Evolutionary conservation across 2,797 vertebrate genomes (phyloP).

Genomic region (Chaunax sp.): DNA sequence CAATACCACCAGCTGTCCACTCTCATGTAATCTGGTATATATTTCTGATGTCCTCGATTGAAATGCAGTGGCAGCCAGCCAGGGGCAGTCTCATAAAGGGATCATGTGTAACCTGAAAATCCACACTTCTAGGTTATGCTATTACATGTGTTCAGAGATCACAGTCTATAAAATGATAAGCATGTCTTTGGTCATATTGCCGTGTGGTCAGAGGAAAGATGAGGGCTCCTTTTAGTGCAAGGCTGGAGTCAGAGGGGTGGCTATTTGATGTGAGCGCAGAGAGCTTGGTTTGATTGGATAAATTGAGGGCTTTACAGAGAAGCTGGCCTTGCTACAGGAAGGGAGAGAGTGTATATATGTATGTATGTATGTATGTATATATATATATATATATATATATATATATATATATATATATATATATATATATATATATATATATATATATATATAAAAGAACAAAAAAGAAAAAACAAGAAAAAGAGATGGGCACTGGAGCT

Average conservation of each 20-base stretch:
- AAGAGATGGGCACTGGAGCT: constrained; percentile 79
- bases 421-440: too few relatives aligned
- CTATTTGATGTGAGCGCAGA: constrained; percentile 79
- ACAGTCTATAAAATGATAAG: constrained; percentile 81
- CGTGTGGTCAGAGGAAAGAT: constrained; percentile 78
- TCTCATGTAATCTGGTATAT: constrained; percentile 41
- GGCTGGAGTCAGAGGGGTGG: constrained; percentile 68
- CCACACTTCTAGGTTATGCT: constrained; percentile 73
- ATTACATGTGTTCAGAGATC: constrained; percentile 75
- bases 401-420: too few relatives aligned
- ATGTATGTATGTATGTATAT: too few relatives aligned
- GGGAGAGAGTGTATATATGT: constrained; percentile 56
- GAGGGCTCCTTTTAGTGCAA: constrained; percentile 74
- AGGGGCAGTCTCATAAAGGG: constrained; percentile 56
- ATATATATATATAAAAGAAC: too few relatives aligned
- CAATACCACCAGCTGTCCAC: constrained; percentile 50
- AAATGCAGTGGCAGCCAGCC: constrained; percentile 47
- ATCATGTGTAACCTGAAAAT: constrained; percentile 73
- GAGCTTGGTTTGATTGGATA: constrained; percentile 77
- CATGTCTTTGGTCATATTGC: constrained; percentile 78
- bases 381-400: too few relatives aligned
- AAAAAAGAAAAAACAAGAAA: too few relatives aligned
- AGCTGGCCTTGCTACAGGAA: constrained; percentile 73
- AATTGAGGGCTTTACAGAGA: constrained; percentile 80
- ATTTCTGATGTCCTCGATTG: constrained; percentile 62